Conservation (phyloP, 2,113 vertebrate genomes). For the Lathamus discolor region DNA sequence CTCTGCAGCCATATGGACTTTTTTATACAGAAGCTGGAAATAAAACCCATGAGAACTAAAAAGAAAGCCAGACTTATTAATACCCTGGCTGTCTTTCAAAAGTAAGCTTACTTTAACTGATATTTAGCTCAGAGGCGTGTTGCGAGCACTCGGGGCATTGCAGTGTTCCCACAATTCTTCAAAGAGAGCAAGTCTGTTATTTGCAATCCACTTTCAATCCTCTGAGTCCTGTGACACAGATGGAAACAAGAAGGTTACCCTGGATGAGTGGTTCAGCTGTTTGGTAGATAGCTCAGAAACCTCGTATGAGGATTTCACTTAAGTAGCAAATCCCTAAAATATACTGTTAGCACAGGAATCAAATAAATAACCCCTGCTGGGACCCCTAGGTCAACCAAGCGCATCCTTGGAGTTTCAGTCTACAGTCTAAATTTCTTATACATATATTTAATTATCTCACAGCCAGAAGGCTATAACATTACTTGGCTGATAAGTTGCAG, state of each 20-base stretch:
- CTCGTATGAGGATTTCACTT: conserved; percentile 70
- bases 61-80: neutral
- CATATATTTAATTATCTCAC: neutral
- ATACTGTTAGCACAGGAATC: neutral
- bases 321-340: conserved; percentile 53
- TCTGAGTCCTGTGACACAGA: conserved; percentile 75
- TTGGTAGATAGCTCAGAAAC: conserved; percentile 73
- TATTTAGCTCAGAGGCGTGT: neutral
- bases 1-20: neutral
- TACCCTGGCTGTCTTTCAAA: neutral
- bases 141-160: neutral
- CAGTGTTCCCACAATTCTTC: neutral
- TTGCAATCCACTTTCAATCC: neutral
- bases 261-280: conserved; percentile 75
- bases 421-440: neutral
- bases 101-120: neutral
- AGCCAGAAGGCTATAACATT: neutral
- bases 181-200: neutral
- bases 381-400: neutral
- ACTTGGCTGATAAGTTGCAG: neutral
- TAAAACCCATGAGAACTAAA: neutral
- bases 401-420: neutral
- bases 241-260: conserved; percentile 77
- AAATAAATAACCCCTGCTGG: neutral
- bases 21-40: neutral